phyloP scores from a whole-genome alignment of 2,888 invertebrate genomes.

The Agonum fuliginosum region DNA sequence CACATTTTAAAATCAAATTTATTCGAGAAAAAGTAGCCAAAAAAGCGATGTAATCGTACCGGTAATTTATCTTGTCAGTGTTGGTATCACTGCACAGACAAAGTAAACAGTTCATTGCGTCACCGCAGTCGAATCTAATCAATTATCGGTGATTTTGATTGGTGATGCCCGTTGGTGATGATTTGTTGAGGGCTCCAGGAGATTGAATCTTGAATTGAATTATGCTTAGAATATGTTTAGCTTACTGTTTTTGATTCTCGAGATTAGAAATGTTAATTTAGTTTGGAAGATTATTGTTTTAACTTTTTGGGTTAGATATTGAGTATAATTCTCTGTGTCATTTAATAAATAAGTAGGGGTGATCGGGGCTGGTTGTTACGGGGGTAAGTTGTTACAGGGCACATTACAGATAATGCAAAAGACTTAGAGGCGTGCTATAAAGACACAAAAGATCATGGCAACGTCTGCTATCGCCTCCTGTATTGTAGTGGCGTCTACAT shows the following conservation, averaged over 20 bases:
- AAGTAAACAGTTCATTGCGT: constrained; percentile 17
- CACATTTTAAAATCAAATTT: constrained; percentile 50
- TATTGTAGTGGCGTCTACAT: no score
- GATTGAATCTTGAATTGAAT: constrained; percentile 13
- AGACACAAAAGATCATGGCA: no score
- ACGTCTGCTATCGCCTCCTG: no score
- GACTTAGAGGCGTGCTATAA: no score
- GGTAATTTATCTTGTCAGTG: constrained; percentile 31
- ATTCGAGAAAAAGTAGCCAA: constrained; percentile 47
- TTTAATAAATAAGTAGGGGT: no score
- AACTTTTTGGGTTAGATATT: no score
- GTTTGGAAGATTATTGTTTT: no score
- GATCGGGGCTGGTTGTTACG: no score
- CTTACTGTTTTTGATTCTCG: constrained; percentile 19
- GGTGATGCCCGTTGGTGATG: constrained; percentile 16
- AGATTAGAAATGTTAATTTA: neutral
- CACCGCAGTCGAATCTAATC: constrained; percentile 8
- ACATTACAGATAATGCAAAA: no score
- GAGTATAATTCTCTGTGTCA: no score
- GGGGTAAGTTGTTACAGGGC: no score
- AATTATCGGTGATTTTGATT: constrained; percentile 34
- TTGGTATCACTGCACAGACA: constrained; percentile 2
- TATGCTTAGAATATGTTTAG: constrained; percentile 18
- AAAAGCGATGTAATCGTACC: constrained; percentile 44
- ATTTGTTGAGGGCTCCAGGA: constrained; percentile 26